Evolutionary conservation across 2,113 vertebrate genomes (phyloP), one percentile per base, ranked within the genome.

Genomic region (Rhizomys pruinosus): DNA sequence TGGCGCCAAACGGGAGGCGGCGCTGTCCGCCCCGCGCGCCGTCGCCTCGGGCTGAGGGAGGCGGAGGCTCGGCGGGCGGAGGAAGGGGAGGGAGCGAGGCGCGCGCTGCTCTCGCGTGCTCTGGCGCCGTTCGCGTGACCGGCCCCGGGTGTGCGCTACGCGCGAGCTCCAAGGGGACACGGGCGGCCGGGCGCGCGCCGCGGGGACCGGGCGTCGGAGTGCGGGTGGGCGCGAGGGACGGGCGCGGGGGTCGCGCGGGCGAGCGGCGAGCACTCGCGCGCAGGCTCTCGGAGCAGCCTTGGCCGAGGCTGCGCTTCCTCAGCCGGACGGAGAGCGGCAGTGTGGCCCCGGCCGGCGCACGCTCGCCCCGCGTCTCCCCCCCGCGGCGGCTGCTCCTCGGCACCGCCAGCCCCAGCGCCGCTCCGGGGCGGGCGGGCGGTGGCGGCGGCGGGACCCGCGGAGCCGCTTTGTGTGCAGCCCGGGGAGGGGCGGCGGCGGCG

Each of bases 1-100:
- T 79, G 89, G 80, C 96, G 91, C 95, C 97, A 98, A 98, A 98
- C 98, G 91, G 76, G 93, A 90, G 97, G 98, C 95, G 98, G 98
- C 98, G 98, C 98, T 97, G 93, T 97, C 72, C 73, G 84, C 52
- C 63, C 59, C n/a, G 59, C 95, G 93, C 68, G 71, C 77, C 66
- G 89, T 86, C 81, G 92, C 87, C 57, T 32, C 5, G 63, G 64
- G 13, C 29, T 82, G 74, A 82, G 96, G 91, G 92, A 95, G 97
- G 94, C 89, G 96, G 95, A 71, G 93, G 97, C 91, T 7, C 73
- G 92, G 88, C 92, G n/a, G 87, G 94, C 87, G 69, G 88, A 96
- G 95, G 96, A 95, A 97, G 95, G 89, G 88, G 93, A 42, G 93
- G 93, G 94, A 61, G 96, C 87, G 95, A 88, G 57, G 78, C 57